phyloP scores from a whole-genome alignment of 2,888 invertebrate species.

The Microdon myrmicae region DNA sequence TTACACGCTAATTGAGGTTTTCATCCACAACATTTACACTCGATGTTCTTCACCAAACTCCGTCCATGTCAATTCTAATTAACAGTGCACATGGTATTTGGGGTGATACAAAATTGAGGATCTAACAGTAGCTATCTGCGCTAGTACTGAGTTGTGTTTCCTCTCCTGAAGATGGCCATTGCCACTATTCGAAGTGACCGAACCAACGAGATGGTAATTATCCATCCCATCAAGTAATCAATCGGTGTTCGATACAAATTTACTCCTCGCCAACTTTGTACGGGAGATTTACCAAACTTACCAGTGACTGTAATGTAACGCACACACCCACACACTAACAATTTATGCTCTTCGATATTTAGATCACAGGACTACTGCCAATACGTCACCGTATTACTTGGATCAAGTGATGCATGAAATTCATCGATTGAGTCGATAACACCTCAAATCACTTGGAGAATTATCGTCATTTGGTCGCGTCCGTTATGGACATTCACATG shows the following conservation, averaged over 20 bases:
- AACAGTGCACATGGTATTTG: slow-evolving; percentile 30
- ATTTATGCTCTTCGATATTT: background rate
- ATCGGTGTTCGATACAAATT: too few species aligned
- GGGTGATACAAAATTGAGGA: too few species aligned
- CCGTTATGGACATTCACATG: slow-evolving; percentile 11
- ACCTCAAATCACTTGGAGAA: slow-evolving; percentile 42
- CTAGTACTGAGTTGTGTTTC: too few species aligned
- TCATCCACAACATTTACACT: slow-evolving; percentile 11
- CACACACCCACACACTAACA: slow-evolving; percentile 3
- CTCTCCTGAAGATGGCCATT: too few species aligned
- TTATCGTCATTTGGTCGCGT: slow-evolving; percentile 14
- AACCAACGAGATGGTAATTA: too few species aligned
- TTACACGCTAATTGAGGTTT: too few species aligned
- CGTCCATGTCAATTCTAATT: slow-evolving; percentile 33
- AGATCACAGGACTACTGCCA: slow-evolving; percentile 8
- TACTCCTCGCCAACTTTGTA: too few species aligned
- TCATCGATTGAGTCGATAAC: slow-evolving; percentile 49
- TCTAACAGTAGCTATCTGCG: too few species aligned
- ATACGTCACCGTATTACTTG: slow-evolving; percentile 2
- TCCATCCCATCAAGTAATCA: too few species aligned
- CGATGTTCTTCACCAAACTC: slow-evolving; percentile 19
- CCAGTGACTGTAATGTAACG: too few species aligned
- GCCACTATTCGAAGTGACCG: too few species aligned
- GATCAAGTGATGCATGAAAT: slow-evolving; percentile 42
- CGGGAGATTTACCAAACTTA: too few species aligned